Evolutionary conservation across 2,888 invertebrate species (phyloP), one percentile per base, ranked within the genome.

Genomic region (Drosophila barbarae): DNA sequence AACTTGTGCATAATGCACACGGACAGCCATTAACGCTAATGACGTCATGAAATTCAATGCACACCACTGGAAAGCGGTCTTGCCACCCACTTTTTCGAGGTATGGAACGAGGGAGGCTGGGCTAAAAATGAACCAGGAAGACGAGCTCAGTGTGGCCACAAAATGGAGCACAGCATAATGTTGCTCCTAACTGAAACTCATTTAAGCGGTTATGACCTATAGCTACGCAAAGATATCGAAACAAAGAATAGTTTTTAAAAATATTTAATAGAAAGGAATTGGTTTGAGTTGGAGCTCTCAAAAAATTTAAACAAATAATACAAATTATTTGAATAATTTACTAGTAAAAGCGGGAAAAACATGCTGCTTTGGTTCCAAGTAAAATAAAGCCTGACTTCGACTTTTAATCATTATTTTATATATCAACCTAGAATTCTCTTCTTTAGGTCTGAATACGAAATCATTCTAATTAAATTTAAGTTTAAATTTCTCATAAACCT

Each of bases 41-140:
- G 78, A 78, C 85, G 78, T 85, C 84, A 79, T 85, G 85, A 85
- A 85, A 85, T 71, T 83, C 77, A 79, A 79, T 79, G 84, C 79
- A 58, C 61, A 60, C 52, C 64, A 53, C 76, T 38, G 32, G 44
- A 18, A 18, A 36, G 23, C 15, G 21, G 39, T 5, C 34, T 8
- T 13, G 32, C 23, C 32, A 41, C 42, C 36, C 30, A 30, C 5
- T 10, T 13, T 15, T 42, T 28, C 21, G 18, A 18, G 47, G 18
- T 38, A 5, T 38, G 2, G 18, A 39, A n/a, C 2, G 23, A 15
- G 18, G 32, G 18, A 41, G 49, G 26, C 6, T 15, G 9, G 32
- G 21, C 28, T 7, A 4, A 26, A 30, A 35, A 28, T 42, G 21
- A 18, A 12, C 21, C 6, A 12, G 10, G 6, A 32, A 15, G 42